Evolutionary conservation across 2,797 vertebrate genomes (phyloP), one percentile per base, ranked within the genome.

Genomic region (Tauraco hartlaubi): DNA sequence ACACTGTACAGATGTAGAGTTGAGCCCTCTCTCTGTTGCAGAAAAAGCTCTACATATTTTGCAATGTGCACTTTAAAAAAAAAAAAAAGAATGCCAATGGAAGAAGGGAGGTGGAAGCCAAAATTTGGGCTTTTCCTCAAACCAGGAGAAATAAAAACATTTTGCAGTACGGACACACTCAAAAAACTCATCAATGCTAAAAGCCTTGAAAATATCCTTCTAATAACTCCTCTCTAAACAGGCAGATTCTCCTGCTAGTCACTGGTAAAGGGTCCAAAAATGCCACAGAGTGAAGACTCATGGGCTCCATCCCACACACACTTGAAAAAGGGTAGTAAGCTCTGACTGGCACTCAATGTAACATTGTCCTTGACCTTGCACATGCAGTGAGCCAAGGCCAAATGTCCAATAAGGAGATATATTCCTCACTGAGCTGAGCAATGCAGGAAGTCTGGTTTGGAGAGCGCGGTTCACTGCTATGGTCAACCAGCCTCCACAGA

Each of bases 391-490:
- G 35, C 23, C 12, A 33, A 31, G 8, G 25, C 15, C 39, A 67
- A 37, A 59, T 2, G 5, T 43, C 29, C 51, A 20, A 2, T 0
- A 9, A 74, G 35, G 56, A 62, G 43, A 62, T 8, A 39, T 5
- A 26, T 9, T 31, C n/a, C 52, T 78, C n/a, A 39, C 16, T 15
- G 23, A 28, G 10, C 5, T 15, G 10, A 63, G 39, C 10, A 51
- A 19, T 6, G 28, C 12, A 61, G 43, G n/a, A 78, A 54, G 5
- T 3, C 18, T 66, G 11, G 11, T 62, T 62, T 80, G 76, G 48
- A 63, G 41, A 41, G 10, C 12, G 26, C 1, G 3, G 25, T 41
- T 52, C 2, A 1, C 37, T 67, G 44, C 41, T 66, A 6, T 1
- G n/a, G 31, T 23, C 84, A 93, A 37, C 17, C 73, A 75, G 4